phyloP scores from a whole-genome alignment of 2,888 invertebrate genomes.

The Cerceris ruficornis region DNA sequence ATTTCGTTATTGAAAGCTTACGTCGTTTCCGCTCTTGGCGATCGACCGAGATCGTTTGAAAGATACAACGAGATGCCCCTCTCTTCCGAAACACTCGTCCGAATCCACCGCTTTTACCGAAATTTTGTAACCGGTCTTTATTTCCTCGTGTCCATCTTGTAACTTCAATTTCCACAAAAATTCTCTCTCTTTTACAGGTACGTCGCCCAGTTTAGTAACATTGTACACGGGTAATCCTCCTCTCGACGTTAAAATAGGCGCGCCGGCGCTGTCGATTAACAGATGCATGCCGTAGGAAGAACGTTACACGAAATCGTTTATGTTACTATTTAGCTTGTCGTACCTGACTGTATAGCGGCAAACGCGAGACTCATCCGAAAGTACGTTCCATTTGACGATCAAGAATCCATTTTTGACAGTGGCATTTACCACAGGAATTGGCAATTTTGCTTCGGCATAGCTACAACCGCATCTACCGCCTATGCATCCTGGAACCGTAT shows the following conservation, averaged over 20 bases:
- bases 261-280: constrained; percentile 67
- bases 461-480: constrained; percentile 69
- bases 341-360: constrained; percentile 68
- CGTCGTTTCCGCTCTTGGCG: not conserved
- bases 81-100: constrained; percentile 67
- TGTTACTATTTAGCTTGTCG: no score
- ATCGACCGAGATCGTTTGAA: not conserved
- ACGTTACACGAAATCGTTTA: not conserved
- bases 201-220: constrained; percentile 66
- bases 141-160: constrained; percentile 26
- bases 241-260: constrained; percentile 71
- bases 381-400: constrained; percentile 67
- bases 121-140: constrained; percentile 64
- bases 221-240: constrained; percentile 73
- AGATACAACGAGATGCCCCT: constrained; percentile 55
- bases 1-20: not conserved
- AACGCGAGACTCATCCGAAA: constrained; percentile 44
- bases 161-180: constrained; percentile 64
- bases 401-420: constrained; percentile 37
- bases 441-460: constrained; percentile 56
- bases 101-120: constrained; percentile 67
- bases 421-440: constrained; percentile 66
- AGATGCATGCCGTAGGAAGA: not conserved
- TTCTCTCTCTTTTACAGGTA: constrained; percentile 46
- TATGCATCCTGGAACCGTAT: constrained; percentile 74